Percentiles rank a stretch among this genome's conserved stretches.
Conservation (phyloP, 2,113 vertebrate genomes). For the Climacteris rufus region DNA sequence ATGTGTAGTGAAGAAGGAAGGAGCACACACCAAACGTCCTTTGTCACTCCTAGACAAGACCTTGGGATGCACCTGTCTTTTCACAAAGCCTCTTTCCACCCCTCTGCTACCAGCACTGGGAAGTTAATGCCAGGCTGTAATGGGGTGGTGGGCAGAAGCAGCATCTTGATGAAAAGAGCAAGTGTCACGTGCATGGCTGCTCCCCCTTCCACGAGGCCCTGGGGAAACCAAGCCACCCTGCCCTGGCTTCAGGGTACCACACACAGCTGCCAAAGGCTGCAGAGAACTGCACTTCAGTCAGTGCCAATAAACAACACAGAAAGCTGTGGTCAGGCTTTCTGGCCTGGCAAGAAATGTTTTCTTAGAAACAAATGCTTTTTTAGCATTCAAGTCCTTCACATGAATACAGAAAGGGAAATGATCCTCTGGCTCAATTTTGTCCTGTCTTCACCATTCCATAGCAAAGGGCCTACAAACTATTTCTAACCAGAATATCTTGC, state of each 20-base stretch:
- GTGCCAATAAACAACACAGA: neutral
- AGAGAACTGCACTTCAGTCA: accelerated
- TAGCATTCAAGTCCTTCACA: neutral
- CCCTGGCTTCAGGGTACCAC: neutral
- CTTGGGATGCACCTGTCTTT: neutral
- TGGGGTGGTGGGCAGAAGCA: neutral
- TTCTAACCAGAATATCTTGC: neutral
- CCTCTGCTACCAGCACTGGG: neutral
- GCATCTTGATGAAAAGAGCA: neutral
- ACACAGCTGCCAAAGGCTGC: neutral
- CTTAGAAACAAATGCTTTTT: neutral
- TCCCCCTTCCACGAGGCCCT: accelerated
- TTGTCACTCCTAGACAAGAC: neutral
- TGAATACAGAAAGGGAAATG: neutral
- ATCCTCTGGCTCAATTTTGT: neutral
- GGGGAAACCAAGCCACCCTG: neutral
- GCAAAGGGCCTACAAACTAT: neutral
- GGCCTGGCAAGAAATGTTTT: neutral
- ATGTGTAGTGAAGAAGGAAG: neutral
- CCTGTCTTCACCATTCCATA: neutral
- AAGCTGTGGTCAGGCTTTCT: neutral
- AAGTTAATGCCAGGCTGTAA: neutral
- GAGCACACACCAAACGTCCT: neutral
- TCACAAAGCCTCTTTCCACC: neutral
- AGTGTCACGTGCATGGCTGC: accelerated